Conservation (phyloP, 2,113 vertebrate species). For the Crotalus helleri region DNA sequence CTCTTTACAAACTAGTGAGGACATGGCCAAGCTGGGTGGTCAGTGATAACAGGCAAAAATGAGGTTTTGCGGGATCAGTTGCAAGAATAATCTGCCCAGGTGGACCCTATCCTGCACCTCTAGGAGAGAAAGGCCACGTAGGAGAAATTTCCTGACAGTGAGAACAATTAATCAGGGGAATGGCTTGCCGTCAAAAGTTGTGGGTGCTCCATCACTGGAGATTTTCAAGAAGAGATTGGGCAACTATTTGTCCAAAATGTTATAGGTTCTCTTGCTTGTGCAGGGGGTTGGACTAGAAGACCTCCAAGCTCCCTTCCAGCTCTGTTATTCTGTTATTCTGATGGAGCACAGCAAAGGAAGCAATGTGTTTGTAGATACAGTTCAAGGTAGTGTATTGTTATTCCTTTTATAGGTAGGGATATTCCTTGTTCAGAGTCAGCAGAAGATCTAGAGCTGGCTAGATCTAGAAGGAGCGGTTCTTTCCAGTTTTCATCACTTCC, state of each 20-base stretch:
- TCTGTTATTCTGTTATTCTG: background rate
- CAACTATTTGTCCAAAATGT: background rate
- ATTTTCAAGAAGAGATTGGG: background rate
- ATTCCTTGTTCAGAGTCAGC: background rate
- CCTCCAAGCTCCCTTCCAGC: background rate
- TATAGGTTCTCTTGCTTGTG: background rate
- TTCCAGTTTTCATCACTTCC: background rate
- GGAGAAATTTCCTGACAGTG: background rate
- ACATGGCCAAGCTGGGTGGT: background rate
- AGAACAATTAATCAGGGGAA: background rate
- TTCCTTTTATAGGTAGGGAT: background rate
- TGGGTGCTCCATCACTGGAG: background rate
- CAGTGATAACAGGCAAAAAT: background rate
- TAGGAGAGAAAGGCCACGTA: background rate
- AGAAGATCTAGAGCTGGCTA: background rate
- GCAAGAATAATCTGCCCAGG: background rate
- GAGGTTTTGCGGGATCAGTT: conserved; percentile 13
- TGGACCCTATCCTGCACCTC: background rate
- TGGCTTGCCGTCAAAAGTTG: background rate
- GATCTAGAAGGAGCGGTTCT: background rate
- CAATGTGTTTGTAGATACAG: background rate
- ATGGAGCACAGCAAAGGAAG: background rate
- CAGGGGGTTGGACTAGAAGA: background rate
- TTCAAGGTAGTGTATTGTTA: background rate
- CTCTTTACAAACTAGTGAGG: background rate